A percentile compares a stretch with the other conserved stretches of the same genome.
These are phyloP conservation scores for Diorhabda sublineata DNA, from an alignment of 1,140 invertebrate genomes.

Conservation along the genomic window DNA sequence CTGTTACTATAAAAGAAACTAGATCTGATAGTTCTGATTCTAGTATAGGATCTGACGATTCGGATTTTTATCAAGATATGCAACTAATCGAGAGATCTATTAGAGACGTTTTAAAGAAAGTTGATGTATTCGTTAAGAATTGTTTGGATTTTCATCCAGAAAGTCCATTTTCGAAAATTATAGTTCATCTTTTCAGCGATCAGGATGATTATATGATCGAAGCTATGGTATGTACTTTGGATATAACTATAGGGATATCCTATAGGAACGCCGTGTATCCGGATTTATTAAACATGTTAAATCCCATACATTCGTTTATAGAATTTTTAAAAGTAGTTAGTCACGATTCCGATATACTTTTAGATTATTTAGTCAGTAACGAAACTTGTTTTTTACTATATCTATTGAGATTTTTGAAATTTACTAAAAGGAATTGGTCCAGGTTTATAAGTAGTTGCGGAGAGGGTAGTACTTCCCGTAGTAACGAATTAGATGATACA, in stretches of 20 bases:
- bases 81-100: slow-evolving; percentile 81
- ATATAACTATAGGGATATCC: slow-evolving; percentile 79
- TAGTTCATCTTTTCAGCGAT: slow-evolving; percentile 82
- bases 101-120: slow-evolving; percentile 72
- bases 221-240: slow-evolving; percentile 86
- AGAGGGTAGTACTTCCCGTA: slow-evolving; percentile 47
- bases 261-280: slow-evolving; percentile 74
- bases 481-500: slow-evolving; percentile 69
- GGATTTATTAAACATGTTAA: slow-evolving; percentile 72
- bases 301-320: slow-evolving; percentile 77
- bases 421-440: slow-evolving; percentile 76
- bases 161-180: slow-evolving; percentile 79
- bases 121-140: slow-evolving; percentile 78
- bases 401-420: slow-evolving; percentile 79
- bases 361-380: slow-evolving; percentile 85
- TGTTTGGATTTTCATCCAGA: slow-evolving; percentile 81
- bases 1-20: slow-evolving; percentile 85
- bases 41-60: slow-evolving; percentile 73
- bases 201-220: slow-evolving; percentile 89
- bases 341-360: slow-evolving; percentile 74
- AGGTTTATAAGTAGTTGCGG: slow-evolving; percentile 76
- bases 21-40: slow-evolving; percentile 79
- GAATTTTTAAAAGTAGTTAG: slow-evolving; percentile 80
- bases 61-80: slow-evolving; percentile 85
- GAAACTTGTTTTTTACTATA: slow-evolving; percentile 89